These are phyloP conservation scores for Cryptomyrus ogoouensis DNA, from an alignment of 2,113 vertebrate species.

Conservation along the genomic window DNA sequence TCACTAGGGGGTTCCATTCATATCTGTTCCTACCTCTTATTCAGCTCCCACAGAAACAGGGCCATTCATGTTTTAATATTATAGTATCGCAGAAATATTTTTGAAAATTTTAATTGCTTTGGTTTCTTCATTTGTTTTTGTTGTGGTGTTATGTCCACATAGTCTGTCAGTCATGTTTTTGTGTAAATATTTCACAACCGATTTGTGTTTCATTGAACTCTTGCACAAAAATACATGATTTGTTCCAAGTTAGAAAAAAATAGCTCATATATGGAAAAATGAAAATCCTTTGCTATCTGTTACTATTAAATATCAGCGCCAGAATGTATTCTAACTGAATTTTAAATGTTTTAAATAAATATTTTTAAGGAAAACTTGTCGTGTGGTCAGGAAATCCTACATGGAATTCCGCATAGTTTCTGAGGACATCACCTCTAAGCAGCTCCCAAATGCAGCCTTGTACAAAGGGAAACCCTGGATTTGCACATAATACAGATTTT, in stretches of 20 bases:
- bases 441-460: neutral
- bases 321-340: neutral
- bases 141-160: neutral
- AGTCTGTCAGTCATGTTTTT: neutral
- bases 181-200: neutral
- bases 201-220: neutral
- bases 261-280: neutral
- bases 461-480: neutral
- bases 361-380: conserved; percentile 4
- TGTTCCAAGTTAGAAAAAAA: neutral
- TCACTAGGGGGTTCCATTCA: neutral
- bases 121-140: neutral
- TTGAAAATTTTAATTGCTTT: neutral
- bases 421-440: neutral
- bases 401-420: neutral
- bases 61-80: neutral
- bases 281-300: neutral
- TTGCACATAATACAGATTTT: neutral
- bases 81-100: neutral
- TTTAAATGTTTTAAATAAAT: conserved; percentile 8
- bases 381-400: neutral
- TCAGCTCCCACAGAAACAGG: neutral
- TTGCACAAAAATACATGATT: neutral
- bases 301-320: neutral
- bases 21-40: neutral